Base-by-base conservation (phyloP, 2,113 vertebrate species). In the Triplophysa dalaica region DNA sequence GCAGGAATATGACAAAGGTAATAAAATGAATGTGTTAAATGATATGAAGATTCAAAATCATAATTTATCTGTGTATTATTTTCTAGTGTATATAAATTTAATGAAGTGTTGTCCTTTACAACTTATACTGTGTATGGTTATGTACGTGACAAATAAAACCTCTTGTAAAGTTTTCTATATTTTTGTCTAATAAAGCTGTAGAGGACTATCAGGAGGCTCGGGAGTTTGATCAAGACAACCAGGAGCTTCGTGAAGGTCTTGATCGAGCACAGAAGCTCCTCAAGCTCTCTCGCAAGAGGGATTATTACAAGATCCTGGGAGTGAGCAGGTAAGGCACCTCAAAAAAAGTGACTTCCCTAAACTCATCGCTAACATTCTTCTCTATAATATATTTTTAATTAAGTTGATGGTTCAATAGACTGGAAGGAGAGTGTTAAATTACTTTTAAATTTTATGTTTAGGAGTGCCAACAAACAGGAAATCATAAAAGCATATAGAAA, bases 271-370 rank as follows among this genome's bases (percentile, higher is more conserved):
- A 94, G 86, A 95, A 93, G 74, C 84, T 95, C 3, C 93, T 95
- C 4, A 95, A 95, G 83, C 29, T 94, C 29, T 95, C 94, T 2
- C 91, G 87, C 1, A 94, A 94, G 84, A 89, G 93, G 56, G 94
- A 95, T 64, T 95, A 95, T 85, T 95, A 95, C 82, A 94, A 95
- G 86, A 94, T 95, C 84, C 88, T 95, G 1, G 87, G 92, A 0
- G 91, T 91, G 22, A 66, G 76, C 84, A 90, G 91, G 87, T 89
- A 66, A 13, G 60, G 21, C 38, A 69, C 19, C 54, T 56, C 19
- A 58, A n/a, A n/a, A n/a, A 6, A 38, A 38, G 33, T 38, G 33
- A 38, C 33, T 38, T 38, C 7, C 6, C 33, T 38, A 38, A 38
- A 13, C 8, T 73, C 7, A 3, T 6, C 4, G 29, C 14, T 22